These are phyloP conservation scores for Torymus texanus DNA, from an alignment of 2,888 invertebrate species.

Conservation along the genomic window DNA sequence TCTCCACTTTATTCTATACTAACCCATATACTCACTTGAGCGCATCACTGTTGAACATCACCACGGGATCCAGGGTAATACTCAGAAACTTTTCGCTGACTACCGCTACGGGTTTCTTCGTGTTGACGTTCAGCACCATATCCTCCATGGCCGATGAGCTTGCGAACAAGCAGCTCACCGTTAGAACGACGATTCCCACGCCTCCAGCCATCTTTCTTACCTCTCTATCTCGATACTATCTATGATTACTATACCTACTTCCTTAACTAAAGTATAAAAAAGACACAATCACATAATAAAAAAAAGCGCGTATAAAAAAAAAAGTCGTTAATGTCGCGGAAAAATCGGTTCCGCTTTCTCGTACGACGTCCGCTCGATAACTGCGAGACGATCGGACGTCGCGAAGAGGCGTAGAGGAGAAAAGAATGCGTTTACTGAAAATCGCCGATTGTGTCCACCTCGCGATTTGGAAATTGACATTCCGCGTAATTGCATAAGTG, in stretches of 20 bases:
- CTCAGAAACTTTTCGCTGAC: constrained; percentile 85
- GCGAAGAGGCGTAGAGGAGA: neutral
- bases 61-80: constrained; percentile 83
- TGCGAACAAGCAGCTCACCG: constrained; percentile 31
- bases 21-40: constrained; percentile 71
- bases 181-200: neutral
- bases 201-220: constrained; percentile 45
- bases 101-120: constrained; percentile 80
- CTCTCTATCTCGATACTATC: constrained; percentile 3
- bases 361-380: constrained; percentile 30
- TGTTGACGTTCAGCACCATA: constrained; percentile 78
- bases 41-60: constrained; percentile 77
- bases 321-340: neutral
- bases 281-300: constrained; percentile 35
- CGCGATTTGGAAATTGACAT: constrained; percentile 60
- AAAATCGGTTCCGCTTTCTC: constrained; percentile 1
- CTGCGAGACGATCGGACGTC: constrained; percentile 19
- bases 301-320: constrained; percentile 24
- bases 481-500: constrained; percentile 52
- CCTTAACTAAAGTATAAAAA: constrained; percentile 35
- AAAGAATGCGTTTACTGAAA: neutral
- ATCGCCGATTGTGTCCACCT: constrained; percentile 18
- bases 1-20: too few relatives aligned
- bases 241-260: neutral
- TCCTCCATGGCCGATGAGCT: constrained; percentile 70